phyloP scores from a whole-genome alignment of 2,888 invertebrate genomes.

The Epirrita christyi region DNA sequence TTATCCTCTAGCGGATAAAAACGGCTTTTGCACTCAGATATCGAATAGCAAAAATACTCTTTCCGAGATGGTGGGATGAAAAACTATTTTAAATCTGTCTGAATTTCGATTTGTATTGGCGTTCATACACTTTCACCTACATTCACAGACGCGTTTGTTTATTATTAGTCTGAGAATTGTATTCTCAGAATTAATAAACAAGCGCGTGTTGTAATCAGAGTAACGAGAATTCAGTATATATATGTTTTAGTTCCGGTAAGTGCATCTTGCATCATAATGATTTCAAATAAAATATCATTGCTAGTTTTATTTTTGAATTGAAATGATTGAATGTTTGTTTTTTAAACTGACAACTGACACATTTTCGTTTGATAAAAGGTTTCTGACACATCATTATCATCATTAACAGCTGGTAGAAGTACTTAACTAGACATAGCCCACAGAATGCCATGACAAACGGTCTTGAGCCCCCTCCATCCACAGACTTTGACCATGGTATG shows the following conservation, averaged over 20 bases:
- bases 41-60: too few relatives aligned
- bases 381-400: too few relatives aligned
- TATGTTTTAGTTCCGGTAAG: slow-evolving; percentile 5
- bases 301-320: not conserved
- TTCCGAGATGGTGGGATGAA: too few relatives aligned
- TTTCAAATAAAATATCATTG: not conserved
- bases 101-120: not conserved
- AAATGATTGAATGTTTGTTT: slow-evolving; percentile 1
- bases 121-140: slow-evolving; percentile 1
- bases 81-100: not conserved
- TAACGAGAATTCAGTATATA: slow-evolving; percentile 14
- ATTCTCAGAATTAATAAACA: too few relatives aligned
- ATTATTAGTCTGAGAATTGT: not conserved
- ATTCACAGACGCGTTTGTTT: not conserved
- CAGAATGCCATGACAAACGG: too few relatives aligned
- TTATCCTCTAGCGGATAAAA: too few relatives aligned
- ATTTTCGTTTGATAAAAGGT: slow-evolving; percentile 5
- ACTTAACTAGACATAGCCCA: too few relatives aligned
- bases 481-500: too few relatives aligned
- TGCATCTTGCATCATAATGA: slow-evolving; percentile 12
- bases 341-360: not conserved
- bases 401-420: too few relatives aligned
- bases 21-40: too few relatives aligned
- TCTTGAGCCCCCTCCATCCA: too few relatives aligned
- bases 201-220: slow-evolving; percentile 7